Conservation (phyloP, 2,888 invertebrate species). For the Oasisia sp. region DNA sequence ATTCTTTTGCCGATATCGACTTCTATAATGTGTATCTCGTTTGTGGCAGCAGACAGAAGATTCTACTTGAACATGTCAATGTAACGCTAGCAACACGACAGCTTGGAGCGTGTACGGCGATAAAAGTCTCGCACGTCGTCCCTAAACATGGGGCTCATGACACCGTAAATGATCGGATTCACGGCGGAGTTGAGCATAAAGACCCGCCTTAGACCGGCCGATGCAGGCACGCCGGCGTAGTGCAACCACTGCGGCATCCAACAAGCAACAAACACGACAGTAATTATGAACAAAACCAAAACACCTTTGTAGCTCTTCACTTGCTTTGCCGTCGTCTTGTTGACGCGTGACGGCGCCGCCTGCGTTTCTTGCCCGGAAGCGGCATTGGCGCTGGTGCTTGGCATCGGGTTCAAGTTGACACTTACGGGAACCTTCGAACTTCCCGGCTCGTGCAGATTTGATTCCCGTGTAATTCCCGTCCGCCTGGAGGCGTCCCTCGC, state of each 20-base stretch:
- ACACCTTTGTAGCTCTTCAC: conserved; percentile 10
- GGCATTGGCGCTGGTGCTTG: background rate
- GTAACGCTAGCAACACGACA: background rate
- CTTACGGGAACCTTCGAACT: background rate
- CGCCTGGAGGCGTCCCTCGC: background rate
- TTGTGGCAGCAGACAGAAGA: too few species aligned
- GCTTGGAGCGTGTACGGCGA: background rate
- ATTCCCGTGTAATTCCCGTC: background rate
- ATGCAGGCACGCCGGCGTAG: background rate
- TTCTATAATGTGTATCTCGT: too few species aligned
- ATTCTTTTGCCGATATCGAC: too few species aligned
- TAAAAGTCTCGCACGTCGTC: background rate
- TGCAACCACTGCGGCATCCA: background rate
- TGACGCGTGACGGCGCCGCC: background rate
- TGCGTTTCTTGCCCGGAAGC: background rate
- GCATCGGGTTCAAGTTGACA: background rate
- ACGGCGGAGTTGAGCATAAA: background rate
- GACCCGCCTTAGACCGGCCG: background rate
- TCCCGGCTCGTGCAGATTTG: background rate
- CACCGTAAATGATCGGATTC: background rate
- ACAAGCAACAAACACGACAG: background rate
- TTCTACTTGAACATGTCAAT: too few species aligned
- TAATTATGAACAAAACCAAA: background rate
- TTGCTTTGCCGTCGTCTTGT: background rate
- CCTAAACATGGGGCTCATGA: background rate